Base-by-base conservation (phyloP, 1,140 invertebrate genomes). In the Venturia canescens region DNA sequence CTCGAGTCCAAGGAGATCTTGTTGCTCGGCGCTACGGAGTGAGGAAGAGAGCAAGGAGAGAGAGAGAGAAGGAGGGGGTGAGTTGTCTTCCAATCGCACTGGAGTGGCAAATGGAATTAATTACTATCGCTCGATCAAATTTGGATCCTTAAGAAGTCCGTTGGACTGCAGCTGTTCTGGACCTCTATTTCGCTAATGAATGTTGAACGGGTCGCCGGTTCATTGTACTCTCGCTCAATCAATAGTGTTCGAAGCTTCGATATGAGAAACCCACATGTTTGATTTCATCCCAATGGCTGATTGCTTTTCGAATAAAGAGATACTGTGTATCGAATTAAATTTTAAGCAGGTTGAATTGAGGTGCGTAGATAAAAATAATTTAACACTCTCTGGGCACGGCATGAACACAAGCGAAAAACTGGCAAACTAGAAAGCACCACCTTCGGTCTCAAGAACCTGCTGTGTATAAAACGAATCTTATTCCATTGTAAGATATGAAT, bases 61-160 rank as follows among this genome's bases (percentile, higher is more conserved):
- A 34, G 34, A 34, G 34, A 34, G 34, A 34, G 34, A 34, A 9
- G 9, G 38, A 7, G 53, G 63, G 31, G 63, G 53, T 31, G 31
- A 76, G 53, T 31, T 29, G 50, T 23, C 31, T 34, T 11, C 11
- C n/a, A 38, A 76, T 27, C 29, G 72, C 44, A 76, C 34, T 34
- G 26, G 34, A 76, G n/a, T 63, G 50, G 50, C 50, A 57, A 60
- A 60, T 60, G 23, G 5, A 34, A 15, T 60, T 76, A 34, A 76
- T 76, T 76, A 16, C 50, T 76, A 74, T 74, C 29, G 53, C 60
- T 76, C 50, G 44, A 60, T 76, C 27, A 76, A 76, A 76, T 29
- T 76, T 76, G 11, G 50, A 76, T 76, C 72, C 16, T 31, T 60
- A 21, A 29, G 11, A 44, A 53, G 23, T 44, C 26, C 34, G 53